A percentile compares a stretch with the other conserved stretches of the same genome.
Evolutionary conservation across 2,797 vertebrate species (phyloP).

Genomic region (Acanthurus tractus): DNA sequence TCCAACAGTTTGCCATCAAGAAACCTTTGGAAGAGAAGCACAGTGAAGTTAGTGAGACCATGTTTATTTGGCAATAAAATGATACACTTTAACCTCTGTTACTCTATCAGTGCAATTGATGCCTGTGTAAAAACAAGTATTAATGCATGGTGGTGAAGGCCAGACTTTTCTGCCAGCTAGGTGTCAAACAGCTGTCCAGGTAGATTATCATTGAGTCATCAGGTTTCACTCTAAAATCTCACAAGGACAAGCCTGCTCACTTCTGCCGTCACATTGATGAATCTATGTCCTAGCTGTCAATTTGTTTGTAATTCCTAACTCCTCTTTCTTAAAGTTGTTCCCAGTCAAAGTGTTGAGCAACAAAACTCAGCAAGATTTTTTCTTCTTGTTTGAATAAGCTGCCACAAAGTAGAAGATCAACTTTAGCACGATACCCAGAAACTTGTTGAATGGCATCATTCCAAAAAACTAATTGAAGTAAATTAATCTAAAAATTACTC

Average conservation of each 20-base stretch:
- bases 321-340: neutral
- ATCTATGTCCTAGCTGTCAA: neutral
- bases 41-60: neutral
- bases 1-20: conserved; percentile 96
- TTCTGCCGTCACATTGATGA: neutral
- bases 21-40: conserved; percentile 85
- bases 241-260: neutral
- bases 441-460: conserved; percentile 25
- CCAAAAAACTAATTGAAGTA: conserved; percentile 22
- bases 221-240: neutral
- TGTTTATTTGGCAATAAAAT: neutral
- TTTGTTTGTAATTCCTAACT: neutral
- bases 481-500: conserved; percentile 16
- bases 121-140: neutral
- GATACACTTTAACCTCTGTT: neutral
- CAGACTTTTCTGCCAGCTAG: neutral
- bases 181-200: neutral
- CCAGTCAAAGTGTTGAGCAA: neutral
- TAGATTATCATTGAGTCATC: neutral
- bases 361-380: neutral
- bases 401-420: neutral
- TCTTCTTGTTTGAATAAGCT: neutral
- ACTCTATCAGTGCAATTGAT: neutral
- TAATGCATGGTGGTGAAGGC: neutral
- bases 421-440: conserved; percentile 4